Evolutionary conservation across 1,140 invertebrate species (phyloP), one percentile per base, ranked within the genome.

Genomic region (Apis cerana): DNA sequence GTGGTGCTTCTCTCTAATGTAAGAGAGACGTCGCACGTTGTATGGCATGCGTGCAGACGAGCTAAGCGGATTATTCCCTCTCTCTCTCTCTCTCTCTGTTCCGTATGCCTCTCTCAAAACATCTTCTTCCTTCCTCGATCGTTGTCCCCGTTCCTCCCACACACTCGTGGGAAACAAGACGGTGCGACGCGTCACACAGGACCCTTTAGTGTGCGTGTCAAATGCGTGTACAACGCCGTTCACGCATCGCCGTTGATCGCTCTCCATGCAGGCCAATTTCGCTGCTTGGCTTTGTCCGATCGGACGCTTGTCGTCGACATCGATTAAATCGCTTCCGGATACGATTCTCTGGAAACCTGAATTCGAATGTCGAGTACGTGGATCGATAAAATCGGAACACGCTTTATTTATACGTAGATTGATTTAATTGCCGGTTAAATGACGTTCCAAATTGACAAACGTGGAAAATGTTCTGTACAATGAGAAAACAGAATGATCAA

Each of bases 61-160:
- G 81, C 85, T 88, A 89, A 89, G 88, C 85, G 85, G 88, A 89
- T 89, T 89, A 89, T 52, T 70, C 83, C 48, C 82, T 59, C 52
- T 33, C 54, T 50, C 58, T 61, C 23, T 9, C 72, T 23, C n/a
- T 21, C 33, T 7, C 33, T 43, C 33, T 5, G 33, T 43, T 7
- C 33, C 19, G 1, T 11, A 12, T 8, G n/a, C 48, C 33, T 70
- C 79, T 48, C 71, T 54, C 68, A 43, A n/a, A 15, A 23, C 21
- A n/a, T 65, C 58, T 83, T 79, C 58, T n/a, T 70, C 71, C 62
- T 80, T 80, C 68, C 59, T 43, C 21, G 21, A 64, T 12, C 61
- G 43, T 56, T 43, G 27, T 61, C 70, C 5, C 33, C 15, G 15
- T 23, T 61, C n/a, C 70, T 56, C 78, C 48, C n/a, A 27, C 54